Percentiles rank a stretch among this genome's conserved stretches.
phyloP scores from a whole-genome alignment of 2,113 vertebrate species.

The Cacatua alba region DNA sequence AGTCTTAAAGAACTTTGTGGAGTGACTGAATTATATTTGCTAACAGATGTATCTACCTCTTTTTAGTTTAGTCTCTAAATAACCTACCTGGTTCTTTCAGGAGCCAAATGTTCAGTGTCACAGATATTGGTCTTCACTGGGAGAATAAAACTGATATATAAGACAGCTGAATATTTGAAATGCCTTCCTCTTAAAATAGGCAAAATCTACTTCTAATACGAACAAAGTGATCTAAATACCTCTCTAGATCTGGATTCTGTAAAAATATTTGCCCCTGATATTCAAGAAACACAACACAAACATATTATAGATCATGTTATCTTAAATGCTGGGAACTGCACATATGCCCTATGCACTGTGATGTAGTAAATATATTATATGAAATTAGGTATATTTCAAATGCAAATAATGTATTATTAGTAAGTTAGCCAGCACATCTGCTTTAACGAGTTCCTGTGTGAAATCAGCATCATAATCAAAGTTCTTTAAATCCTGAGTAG shows the following conservation, averaged over 20 bases:
- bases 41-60: neutral
- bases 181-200: neutral
- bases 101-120: neutral
- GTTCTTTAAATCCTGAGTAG: neutral
- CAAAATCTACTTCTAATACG: neutral
- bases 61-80: neutral
- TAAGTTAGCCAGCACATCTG: neutral
- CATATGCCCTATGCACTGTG: neutral
- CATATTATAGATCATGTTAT: neutral
- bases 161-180: neutral
- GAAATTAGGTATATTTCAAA: neutral
- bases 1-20: neutral
- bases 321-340: neutral
- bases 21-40: neutral
- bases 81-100: neutral
- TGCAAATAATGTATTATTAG: neutral
- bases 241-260: neutral
- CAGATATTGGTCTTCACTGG: neutral
- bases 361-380: neutral
- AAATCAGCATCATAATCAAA: neutral
- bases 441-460: neutral
- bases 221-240: neutral
- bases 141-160: neutral
- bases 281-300: neutral
- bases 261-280: neutral